Evolutionary conservation across 2,888 invertebrate genomes (phyloP).

Genomic region (Tromatobia lineatoria): DNA sequence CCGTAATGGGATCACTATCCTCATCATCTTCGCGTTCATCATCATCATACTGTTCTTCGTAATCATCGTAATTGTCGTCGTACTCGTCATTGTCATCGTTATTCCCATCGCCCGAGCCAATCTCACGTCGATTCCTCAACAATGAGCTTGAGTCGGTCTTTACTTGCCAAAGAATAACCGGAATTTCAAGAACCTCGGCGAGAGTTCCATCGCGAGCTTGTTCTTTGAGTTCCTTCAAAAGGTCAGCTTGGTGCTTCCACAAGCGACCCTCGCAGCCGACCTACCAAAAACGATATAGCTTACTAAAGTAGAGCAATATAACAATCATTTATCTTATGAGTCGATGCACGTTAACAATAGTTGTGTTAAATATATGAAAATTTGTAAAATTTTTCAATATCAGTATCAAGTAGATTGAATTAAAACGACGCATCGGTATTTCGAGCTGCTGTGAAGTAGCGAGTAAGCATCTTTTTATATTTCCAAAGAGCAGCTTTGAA

Average conservation of each 20-base stretch:
- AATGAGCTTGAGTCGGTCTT: conserved; percentile 76
- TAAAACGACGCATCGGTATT: background rate
- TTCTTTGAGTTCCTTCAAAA: conserved; percentile 90
- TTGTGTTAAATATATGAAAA: no score
- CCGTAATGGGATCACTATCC: conserved; percentile 81
- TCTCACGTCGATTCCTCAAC: conserved; percentile 81
- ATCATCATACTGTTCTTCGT: conserved; percentile 83
- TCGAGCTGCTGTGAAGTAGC: conserved; percentile 1
- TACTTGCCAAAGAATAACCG: conserved; percentile 91
- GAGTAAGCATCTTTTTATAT: conserved; percentile 37
- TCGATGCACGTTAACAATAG: no score
- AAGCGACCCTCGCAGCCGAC: conserved; percentile 92
- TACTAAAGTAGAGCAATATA: background rate
- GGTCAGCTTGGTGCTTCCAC: conserved; percentile 89
- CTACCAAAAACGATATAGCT: conserved; percentile 82
- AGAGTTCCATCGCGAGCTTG: conserved; percentile 91
- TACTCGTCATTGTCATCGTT: conserved; percentile 79
- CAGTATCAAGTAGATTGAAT: no score
- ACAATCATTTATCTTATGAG: background rate
- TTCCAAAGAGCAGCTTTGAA: conserved; percentile 52
- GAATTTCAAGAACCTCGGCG: conserved; percentile 89
- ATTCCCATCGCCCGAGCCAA: conserved; percentile 81
- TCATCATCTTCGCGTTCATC: conserved; percentile 79
- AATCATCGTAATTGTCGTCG: conserved; percentile 81
- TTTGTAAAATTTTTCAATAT: no score